phyloP scores from a whole-genome alignment of 1,140 invertebrate species.

The Thereuonema tuberculata region DNA sequence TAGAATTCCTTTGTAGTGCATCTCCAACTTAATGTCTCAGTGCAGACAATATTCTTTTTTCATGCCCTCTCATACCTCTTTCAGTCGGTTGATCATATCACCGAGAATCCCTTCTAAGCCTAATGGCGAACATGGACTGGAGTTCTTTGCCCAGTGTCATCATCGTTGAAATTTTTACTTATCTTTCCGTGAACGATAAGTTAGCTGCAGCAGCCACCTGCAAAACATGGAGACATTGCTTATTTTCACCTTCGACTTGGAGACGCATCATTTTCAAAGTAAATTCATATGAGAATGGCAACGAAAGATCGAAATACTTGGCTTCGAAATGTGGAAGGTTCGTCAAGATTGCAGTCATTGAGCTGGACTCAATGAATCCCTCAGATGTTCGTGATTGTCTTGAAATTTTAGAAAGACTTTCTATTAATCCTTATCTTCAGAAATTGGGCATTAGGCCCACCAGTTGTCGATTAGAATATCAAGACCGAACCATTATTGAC shows the following conservation, averaged over 20 bases:
- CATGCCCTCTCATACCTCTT: too few species aligned
- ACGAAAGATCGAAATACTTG: conserved; percentile 24
- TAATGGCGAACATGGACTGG: conserved; percentile 10
- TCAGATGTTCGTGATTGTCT: conserved; percentile 20
- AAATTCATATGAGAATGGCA: conserved; percentile 15
- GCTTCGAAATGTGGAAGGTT: conserved; percentile 29
- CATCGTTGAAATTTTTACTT: conserved; percentile 32
- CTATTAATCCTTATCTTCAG: neutral
- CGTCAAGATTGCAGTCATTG: conserved; percentile 25
- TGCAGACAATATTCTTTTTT: too few species aligned
- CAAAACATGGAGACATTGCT: conserved; percentile 30
- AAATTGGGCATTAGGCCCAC: neutral
- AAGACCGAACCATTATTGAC: neutral
- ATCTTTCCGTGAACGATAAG: conserved; percentile 28
- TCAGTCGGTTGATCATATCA: too few species aligned
- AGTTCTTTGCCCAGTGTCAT: conserved; percentile 30
- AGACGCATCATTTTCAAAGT: conserved; percentile 24
- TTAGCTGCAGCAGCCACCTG: conserved; percentile 28
- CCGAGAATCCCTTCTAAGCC: too few species aligned
- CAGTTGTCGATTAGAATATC: conserved; percentile 2
- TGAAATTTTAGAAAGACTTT: neutral
- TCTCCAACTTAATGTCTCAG: too few species aligned
- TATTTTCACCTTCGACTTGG: conserved; percentile 32
- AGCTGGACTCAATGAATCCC: conserved; percentile 26
- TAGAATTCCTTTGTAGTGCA: too few species aligned